Conservation (phyloP, 92 coral and sea anemone genomes). For the Chrysogorgia sp. region DNA sequence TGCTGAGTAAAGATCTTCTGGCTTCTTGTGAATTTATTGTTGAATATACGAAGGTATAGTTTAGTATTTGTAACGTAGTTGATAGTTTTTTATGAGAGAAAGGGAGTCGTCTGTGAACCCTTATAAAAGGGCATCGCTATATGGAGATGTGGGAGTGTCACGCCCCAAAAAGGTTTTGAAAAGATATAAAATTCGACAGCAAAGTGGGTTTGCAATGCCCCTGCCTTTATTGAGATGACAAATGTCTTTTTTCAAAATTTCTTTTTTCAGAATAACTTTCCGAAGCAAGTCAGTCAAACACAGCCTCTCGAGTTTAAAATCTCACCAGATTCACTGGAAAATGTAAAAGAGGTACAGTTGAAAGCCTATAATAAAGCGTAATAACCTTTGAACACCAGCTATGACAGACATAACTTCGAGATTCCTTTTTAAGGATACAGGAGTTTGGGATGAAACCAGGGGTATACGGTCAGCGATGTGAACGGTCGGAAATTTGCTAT, state of each 20-base stretch:
- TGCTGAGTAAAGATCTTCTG: conserved; percentile 83
- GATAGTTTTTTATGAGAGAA: too few species aligned
- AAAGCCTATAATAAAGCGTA: neutral
- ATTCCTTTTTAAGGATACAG: neutral
- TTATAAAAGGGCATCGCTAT: too few species aligned
- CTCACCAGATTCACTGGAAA: conserved; percentile 97
- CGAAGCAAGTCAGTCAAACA: conserved; percentile 15
- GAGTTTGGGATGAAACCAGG: too few species aligned
- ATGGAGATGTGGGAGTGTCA: too few species aligned
- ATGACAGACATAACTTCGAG: neutral
- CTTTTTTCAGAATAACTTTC: conserved; percentile 34
- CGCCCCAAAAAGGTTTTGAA: too few species aligned
- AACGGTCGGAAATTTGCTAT: too few species aligned
- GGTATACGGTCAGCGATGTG: too few species aligned
- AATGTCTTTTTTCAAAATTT: neutral
- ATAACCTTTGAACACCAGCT: neutral
- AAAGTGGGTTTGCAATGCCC: too few species aligned
- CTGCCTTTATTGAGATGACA: neutral
- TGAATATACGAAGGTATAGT: conserved; percentile 85
- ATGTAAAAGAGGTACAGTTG: conserved; percentile 80
- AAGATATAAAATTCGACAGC: too few species aligned
- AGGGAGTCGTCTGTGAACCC: too few species aligned
- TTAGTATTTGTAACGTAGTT: too few species aligned
- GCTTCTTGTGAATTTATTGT: conserved; percentile 94
- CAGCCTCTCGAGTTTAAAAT: conserved; percentile 82